Evolutionary conservation across 2,888 invertebrate genomes (phyloP).

Genomic region (Leptogaster cylindrica): DNA sequence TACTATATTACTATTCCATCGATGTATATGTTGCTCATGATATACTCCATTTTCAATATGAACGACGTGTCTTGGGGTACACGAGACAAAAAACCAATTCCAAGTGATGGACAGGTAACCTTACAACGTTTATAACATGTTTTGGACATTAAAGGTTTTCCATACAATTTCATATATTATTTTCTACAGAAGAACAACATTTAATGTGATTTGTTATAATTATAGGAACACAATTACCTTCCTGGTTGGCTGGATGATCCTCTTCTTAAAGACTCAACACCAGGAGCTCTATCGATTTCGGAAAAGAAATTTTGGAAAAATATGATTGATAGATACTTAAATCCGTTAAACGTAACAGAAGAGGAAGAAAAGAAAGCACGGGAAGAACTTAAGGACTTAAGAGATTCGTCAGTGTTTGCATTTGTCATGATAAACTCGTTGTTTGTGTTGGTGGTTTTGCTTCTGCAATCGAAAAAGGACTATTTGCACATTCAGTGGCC

Average conservation of each 20-base stretch:
- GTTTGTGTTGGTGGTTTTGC: conserved; percentile 76
- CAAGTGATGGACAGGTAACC: background rate
- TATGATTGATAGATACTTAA: conserved; percentile 76
- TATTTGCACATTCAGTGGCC: conserved; percentile 74
- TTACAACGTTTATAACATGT: conserved; percentile 34
- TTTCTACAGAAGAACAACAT: background rate
- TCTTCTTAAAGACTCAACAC: conserved; percentile 69
- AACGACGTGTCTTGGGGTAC: conserved; percentile 96
- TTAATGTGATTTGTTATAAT: background rate
- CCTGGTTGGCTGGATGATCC: conserved; percentile 74
- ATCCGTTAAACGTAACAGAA: conserved; percentile 72
- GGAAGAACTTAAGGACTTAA: conserved; percentile 61
- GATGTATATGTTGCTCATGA: conserved; percentile 91
- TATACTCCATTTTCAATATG: conserved; percentile 91
- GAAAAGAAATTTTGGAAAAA: conserved; percentile 81
- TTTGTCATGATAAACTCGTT: conserved; percentile 80
- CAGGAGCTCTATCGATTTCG: conserved; percentile 69
- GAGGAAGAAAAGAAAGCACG: conserved; percentile 65
- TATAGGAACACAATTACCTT: conserved; percentile 49
- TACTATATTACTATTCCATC: conserved; percentile 93
- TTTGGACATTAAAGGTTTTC: too few relatives aligned
- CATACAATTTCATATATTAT: background rate
- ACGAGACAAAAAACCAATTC: conserved; percentile 70
- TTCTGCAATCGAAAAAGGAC: conserved; percentile 76
- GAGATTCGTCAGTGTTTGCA: conserved; percentile 72